These are phyloP conservation scores for Microctonus brassicae DNA, from an alignment of 2,888 invertebrate species.

Conservation along the genomic window DNA sequence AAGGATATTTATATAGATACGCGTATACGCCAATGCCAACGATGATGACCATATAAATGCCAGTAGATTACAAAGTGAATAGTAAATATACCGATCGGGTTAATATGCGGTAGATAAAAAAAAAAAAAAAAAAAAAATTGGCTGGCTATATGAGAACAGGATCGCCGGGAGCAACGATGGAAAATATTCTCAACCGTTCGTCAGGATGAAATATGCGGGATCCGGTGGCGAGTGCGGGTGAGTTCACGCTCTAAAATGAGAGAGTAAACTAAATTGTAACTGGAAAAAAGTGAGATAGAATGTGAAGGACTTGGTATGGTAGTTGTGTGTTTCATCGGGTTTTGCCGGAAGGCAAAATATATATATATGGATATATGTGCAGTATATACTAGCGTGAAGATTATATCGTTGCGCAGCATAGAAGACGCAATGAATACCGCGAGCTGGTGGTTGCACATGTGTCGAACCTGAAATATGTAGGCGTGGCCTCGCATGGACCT, in stretches of 20 bases:
- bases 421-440: conserved; percentile 36
- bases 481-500: conserved; percentile 64
- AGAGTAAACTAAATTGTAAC: conserved; percentile 27
- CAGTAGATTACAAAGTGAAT: conserved; percentile 19
- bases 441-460: conserved; percentile 61
- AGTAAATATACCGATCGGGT: conserved; percentile 41
- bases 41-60: conserved; percentile 28
- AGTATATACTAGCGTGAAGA: conserved; percentile 27
- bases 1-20: too few species aligned
- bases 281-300: conserved; percentile 32
- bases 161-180: conserved; percentile 54
- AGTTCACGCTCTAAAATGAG: conserved; percentile 2
- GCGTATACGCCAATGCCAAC: background rate
- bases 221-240: conserved; percentile 22
- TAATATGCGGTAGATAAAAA: conserved; percentile 34
- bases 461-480: conserved; percentile 70
- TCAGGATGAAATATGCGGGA: conserved; percentile 58
- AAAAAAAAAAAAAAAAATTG: conserved; percentile 41
- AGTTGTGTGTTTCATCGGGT: conserved; percentile 26
- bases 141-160: conserved; percentile 26
- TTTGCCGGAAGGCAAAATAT: conserved; percentile 37
- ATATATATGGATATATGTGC: too few species aligned
- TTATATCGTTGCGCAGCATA: conserved; percentile 35
- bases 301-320: conserved; percentile 38
- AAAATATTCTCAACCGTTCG: conserved; percentile 67